Base-by-base conservation (phyloP, 2,888 invertebrate genomes). In the Plagiodera versicolora region DNA sequence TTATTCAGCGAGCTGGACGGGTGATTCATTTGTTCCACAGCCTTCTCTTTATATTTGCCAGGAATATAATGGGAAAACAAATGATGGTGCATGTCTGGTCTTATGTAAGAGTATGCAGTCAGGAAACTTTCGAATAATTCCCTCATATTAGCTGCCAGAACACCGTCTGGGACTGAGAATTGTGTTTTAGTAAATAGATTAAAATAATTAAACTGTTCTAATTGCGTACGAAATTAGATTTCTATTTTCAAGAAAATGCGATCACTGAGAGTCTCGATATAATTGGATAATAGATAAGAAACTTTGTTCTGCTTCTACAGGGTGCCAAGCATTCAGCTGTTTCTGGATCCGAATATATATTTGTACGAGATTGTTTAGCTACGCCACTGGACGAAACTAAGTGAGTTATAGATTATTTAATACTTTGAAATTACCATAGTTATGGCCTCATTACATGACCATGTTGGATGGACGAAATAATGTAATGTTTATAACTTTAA, bases 61-160 rank as follows among this genome's bases (percentile, higher is more conserved):
- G 68, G 65, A 70, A 68, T 70, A 70, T 66, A 66, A 66, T 70
- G 57, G 64, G 66, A 66, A 66, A 70, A 70, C 68, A 70, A 70
- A 70, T 68, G 68, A 66, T 65, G 58, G 67, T 64, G 60, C 64
- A 67, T 65, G 58, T 64, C 61, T 65, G 59, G 60, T 59, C 56
- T 61, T 61, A 64, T 55, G 53, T 65, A 65, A 64, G 56, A 19
- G 3, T 24, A 24, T 50, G 47, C 32, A 47, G 66, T 54, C 62
- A 56, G 58, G 64, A 58, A 54, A 58, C 62, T 64, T 64, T 60
- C 60, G 53, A 55, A 62, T 63, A 63, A 65, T 61, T 59, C 59
- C 28, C 58, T 57, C 61, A 61, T 61, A 59, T 59, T 57, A 58
- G 58, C 58, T 62, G 62, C 62, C 62, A 62, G 62, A 62, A 55